These are phyloP conservation scores for Cloeon dipterum DNA, from an alignment of 2,888 invertebrate genomes.

Conservation along the genomic window DNA sequence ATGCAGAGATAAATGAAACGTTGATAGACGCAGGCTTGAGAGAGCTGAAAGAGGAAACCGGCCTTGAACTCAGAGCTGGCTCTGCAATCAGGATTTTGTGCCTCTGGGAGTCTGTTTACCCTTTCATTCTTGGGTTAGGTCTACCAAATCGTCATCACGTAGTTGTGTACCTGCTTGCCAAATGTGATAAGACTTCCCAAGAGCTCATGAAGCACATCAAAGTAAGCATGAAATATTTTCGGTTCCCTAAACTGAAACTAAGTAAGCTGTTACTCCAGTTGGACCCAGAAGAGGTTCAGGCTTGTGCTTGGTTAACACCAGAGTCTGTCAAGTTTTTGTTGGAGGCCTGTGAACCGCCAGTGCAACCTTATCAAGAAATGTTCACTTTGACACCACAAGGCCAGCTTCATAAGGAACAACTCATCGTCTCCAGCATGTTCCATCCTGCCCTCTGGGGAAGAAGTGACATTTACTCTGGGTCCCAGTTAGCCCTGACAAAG, in stretches of 20 bases:
- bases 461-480: slow-evolving; percentile 7
- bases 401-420: not conserved
- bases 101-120: slow-evolving; percentile 18
- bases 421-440: slow-evolving; percentile 7
- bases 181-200: slow-evolving; percentile 9
- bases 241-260: not conserved
- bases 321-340: slow-evolving; percentile 4
- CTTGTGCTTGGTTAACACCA: slow-evolving; percentile 15
- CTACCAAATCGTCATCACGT: slow-evolving; percentile 18
- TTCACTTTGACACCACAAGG: slow-evolving; percentile 2
- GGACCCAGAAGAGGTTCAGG: slow-evolving; percentile 16
- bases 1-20: slow-evolving; percentile 12
- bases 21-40: slow-evolving; percentile 16
- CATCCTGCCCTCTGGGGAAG: slow-evolving; percentile 5
- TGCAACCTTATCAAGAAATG: slow-evolving; percentile 3
- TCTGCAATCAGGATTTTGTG: slow-evolving; percentile 8
- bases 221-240: slow-evolving; percentile 5
- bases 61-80: slow-evolving; percentile 12
- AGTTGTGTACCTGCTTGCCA: slow-evolving; percentile 18
- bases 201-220: slow-evolving; percentile 8
- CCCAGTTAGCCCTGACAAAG: slow-evolving; percentile 7
- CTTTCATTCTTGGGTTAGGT: slow-evolving; percentile 16
- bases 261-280: slow-evolving; percentile 10
- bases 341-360: not conserved
- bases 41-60: slow-evolving; percentile 20